These are phyloP conservation scores for honey bee (Apis mellifera) DNA, from an alignment of 1,140 invertebrate genomes.

Conservation along the genomic window Amel_HAv3.1 CM009931.2:2917501-2918000, in stretches of 20 bases:
- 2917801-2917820: constrained; percentile 29
- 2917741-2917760: constrained; percentile 52
- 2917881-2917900: not conserved
- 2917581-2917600: not conserved
- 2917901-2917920: not conserved
- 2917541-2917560: too few relatives aligned
- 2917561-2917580: constrained; percentile 20
- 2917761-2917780: constrained; percentile 60
- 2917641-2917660: constrained; percentile 8
- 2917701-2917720: constrained; percentile 28
- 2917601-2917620: constrained; percentile 24
- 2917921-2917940: not conserved
- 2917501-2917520: too few relatives aligned
- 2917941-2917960: not conserved
- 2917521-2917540: too few relatives aligned
- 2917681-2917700: constrained; percentile 8
- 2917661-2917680: constrained; percentile 35
- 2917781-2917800: constrained; percentile 54
- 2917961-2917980: too few relatives aligned
- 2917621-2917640: not conserved
- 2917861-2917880: not conserved
- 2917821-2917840: constrained; percentile 38
- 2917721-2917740: constrained; percentile 40
- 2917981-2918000: too few relatives aligned
- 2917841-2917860: not conserved